Percentiles rank a stretch among this genome's conserved stretches.
These are phyloP conservation scores for Phaethon lepturus DNA, from an alignment of 2,113 vertebrate genomes.

Conservation along the genomic window DNA sequence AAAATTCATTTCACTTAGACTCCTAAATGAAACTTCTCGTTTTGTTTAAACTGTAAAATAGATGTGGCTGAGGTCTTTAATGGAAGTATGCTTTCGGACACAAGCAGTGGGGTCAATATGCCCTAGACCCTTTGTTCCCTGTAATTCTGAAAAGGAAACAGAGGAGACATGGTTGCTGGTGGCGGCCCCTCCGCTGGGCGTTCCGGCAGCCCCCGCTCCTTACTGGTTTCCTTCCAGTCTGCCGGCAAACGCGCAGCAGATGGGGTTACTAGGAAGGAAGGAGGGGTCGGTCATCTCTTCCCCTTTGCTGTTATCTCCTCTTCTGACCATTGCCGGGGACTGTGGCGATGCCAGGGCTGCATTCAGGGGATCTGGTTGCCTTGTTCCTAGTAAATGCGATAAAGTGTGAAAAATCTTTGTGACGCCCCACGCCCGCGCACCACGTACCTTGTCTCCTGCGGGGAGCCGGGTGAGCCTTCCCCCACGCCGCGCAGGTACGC, in stretches of 20 bases:
- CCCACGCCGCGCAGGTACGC: accelerated
- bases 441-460: no score
- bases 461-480: neutral
- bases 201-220: neutral
- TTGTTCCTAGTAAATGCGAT: neutral
- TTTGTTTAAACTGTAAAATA: neutral
- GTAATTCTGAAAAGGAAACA: neutral
- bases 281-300: neutral
- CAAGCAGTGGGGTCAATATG: neutral
- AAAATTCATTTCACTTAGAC: neutral
- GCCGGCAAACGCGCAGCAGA: neutral
- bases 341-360: neutral
- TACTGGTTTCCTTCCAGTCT: neutral
- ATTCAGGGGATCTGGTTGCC: neutral
- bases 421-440: neutral
- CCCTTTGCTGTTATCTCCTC: neutral
- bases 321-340: neutral
- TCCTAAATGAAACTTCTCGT: slow-evolving; percentile 19
- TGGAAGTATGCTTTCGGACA: neutral
- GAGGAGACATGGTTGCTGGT: neutral
- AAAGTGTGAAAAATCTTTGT: accelerated
- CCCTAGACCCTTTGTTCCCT: neutral
- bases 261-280: neutral
- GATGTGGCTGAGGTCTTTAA: neutral
- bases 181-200: neutral